These are phyloP conservation scores for Pangasius krempfi DNA, from an alignment of 2,797 vertebrate species.

Conservation along the genomic window DNA sequence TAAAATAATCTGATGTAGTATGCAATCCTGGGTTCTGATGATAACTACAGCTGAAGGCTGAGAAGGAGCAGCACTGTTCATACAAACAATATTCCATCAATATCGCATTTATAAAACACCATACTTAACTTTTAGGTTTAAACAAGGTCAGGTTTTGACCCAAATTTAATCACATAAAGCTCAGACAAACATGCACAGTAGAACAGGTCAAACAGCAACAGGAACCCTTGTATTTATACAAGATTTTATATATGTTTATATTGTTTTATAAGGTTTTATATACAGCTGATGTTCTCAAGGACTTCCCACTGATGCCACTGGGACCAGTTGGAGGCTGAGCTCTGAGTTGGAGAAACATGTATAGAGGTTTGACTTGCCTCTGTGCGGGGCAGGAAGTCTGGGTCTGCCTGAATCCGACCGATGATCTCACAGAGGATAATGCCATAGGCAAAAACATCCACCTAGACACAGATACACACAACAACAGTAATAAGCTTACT, in stretches of 20 bases:
- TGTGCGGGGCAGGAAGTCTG: constrained; percentile 90
- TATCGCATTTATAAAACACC: background rate
- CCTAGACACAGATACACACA: constrained; percentile 70
- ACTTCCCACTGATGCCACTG: background rate
- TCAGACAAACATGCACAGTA: background rate
- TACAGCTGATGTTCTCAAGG: background rate
- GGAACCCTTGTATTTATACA: background rate
- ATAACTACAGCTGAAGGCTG: background rate
- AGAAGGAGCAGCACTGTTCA: background rate
- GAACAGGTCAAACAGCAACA: background rate
- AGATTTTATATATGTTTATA: background rate
- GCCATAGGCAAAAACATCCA: constrained; percentile 91
- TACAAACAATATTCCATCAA: background rate
- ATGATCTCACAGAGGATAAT: constrained; percentile 95
- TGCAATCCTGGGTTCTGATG: background rate
- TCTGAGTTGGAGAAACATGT: background rate
- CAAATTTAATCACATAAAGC: background rate
- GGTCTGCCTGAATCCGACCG: constrained; percentile 91
- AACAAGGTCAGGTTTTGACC: background rate
- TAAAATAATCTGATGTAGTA: background rate
- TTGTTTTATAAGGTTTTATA: background rate
- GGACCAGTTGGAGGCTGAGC: background rate
- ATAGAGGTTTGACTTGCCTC: constrained; percentile 74
- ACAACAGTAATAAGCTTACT: background rate
- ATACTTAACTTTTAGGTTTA: background rate